Percentiles rank a stretch among this genome's conserved stretches.
Evolutionary conservation across 2,888 invertebrate species (phyloP).

Genomic region (Sinohyriopsis cumingii): DNA sequence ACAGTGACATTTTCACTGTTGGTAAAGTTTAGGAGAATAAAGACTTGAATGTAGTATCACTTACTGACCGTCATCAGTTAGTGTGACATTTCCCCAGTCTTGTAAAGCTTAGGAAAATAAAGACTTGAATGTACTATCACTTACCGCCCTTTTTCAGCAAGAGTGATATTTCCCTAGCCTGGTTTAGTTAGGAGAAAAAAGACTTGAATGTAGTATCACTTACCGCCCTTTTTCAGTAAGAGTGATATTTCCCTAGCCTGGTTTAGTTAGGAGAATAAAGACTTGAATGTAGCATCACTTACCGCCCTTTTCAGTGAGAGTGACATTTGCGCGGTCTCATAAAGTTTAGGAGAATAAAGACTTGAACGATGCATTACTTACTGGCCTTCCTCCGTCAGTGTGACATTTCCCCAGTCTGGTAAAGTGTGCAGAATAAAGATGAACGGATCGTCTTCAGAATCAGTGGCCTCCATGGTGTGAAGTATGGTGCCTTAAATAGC

Average conservation of each 20-base stretch:
- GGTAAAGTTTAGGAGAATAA: too few species aligned
- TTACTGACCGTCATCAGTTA: constrained; percentile 21
- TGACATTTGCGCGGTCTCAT: constrained; percentile 12
- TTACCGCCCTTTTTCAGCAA: too few species aligned
- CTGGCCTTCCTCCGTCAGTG: constrained; percentile 14
- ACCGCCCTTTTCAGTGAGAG: constrained; percentile 17
- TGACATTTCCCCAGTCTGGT: constrained; percentile 13
- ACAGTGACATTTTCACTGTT: too few species aligned
- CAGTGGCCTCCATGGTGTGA: constrained; percentile 20
- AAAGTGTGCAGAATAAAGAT: constrained; percentile 6
- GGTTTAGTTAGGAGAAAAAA: too few species aligned
- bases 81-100: constrained; percentile 8
- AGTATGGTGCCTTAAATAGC: constrained; percentile 15
- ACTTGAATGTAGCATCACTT: constrained; percentile 15
- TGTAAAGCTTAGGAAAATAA: constrained; percentile 5
- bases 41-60: neutral
- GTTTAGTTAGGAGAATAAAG: neutral
- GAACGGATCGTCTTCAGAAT: constrained; percentile 22
- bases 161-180: too few species aligned
- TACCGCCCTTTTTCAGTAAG: constrained; percentile 19
- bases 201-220: constrained; percentile 1
- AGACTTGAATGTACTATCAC: neutral
- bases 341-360: constrained; percentile 6
- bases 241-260: constrained; percentile 11
- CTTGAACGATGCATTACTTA: constrained; percentile 16